Percentiles rank a stretch among this genome's conserved stretches.
These are phyloP conservation scores for Buceros bicornis DNA, from an alignment of 2,797 vertebrate species.

Conservation along the genomic window DNA sequence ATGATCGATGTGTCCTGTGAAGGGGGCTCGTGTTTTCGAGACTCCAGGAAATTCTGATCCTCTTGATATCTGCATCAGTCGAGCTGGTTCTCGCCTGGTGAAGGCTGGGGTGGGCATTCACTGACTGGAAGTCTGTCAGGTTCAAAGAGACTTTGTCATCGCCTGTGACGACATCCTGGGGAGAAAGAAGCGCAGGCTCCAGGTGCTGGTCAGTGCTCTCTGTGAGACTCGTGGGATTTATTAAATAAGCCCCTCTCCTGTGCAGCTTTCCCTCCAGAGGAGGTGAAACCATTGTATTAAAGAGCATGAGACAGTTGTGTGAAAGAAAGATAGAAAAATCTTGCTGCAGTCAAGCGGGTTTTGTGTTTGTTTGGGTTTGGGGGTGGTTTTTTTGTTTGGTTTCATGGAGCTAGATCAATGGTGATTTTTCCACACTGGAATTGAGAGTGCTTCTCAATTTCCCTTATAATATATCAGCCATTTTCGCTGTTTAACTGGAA, in stretches of 20 bases:
- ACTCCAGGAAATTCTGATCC: background rate
- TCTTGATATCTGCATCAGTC: background rate
- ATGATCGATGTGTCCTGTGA: rapidly evolving
- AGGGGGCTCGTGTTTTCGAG: background rate
- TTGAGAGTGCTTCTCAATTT: rapidly evolving
- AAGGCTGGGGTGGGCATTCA: background rate
- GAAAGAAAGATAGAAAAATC: background rate
- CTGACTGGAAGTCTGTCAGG: background rate
- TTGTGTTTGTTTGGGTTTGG: background rate
- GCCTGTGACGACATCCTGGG: background rate
- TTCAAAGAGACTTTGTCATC: background rate
- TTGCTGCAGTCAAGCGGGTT: background rate
- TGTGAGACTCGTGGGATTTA: background rate
- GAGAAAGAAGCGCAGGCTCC: background rate
- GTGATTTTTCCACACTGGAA: background rate
- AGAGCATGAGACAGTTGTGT: background rate
- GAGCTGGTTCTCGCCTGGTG: rapidly evolving
- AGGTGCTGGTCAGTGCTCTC: background rate
- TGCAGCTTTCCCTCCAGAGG: background rate
- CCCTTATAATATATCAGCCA: background rate
- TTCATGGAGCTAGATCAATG: background rate
- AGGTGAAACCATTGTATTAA: background rate
- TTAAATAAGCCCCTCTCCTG: background rate
- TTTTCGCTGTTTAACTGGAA: background rate
- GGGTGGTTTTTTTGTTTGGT: background rate